These are phyloP conservation scores for Drosophila borborema DNA, from an alignment of 2,888 invertebrate species.

Conservation along the genomic window DNA sequence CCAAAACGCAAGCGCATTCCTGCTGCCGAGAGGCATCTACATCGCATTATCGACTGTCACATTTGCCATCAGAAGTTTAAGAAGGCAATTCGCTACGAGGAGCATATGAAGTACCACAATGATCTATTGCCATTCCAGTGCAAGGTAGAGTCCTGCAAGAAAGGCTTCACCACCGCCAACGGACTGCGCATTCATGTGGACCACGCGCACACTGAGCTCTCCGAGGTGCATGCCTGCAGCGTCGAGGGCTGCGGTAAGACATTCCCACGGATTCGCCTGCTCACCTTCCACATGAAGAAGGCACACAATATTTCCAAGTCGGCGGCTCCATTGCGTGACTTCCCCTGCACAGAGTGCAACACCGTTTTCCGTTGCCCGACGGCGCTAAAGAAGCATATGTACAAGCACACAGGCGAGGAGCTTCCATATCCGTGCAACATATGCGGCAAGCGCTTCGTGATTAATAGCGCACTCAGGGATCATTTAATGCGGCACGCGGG, in stretches of 20 bases:
- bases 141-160: slow-evolving; percentile 78
- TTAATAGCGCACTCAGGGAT: slow-evolving; percentile 83
- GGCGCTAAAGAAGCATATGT: slow-evolving; percentile 83
- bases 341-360: slow-evolving; percentile 83
- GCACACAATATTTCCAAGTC: slow-evolving; percentile 79
- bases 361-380: slow-evolving; percentile 83
- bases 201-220: slow-evolving; percentile 81
- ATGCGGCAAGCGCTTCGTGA: slow-evolving; percentile 83
- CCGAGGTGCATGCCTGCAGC: slow-evolving; percentile 77
- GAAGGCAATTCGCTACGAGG: slow-evolving; percentile 79
- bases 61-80: slow-evolving; percentile 83
- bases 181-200: slow-evolving; percentile 81
- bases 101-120: slow-evolving; percentile 83
- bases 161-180: slow-evolving; percentile 81
- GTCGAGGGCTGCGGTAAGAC: slow-evolving; percentile 80
- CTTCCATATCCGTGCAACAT: slow-evolving; percentile 83
- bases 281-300: slow-evolving; percentile 81
- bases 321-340: slow-evolving; percentile 74
- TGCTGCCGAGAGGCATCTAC: slow-evolving; percentile 73
- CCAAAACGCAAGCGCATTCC: slow-evolving; percentile 74
- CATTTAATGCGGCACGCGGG: slow-evolving; percentile 84
- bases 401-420: slow-evolving; percentile 83
- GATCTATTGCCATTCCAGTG: slow-evolving; percentile 83
- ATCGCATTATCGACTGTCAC: slow-evolving; percentile 81
- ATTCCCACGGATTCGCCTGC: slow-evolving; percentile 81